These are phyloP conservation scores for Felis catus DNA, from an alignment of 2,113 vertebrate genomes.

Conservation along the genomic window DNA sequence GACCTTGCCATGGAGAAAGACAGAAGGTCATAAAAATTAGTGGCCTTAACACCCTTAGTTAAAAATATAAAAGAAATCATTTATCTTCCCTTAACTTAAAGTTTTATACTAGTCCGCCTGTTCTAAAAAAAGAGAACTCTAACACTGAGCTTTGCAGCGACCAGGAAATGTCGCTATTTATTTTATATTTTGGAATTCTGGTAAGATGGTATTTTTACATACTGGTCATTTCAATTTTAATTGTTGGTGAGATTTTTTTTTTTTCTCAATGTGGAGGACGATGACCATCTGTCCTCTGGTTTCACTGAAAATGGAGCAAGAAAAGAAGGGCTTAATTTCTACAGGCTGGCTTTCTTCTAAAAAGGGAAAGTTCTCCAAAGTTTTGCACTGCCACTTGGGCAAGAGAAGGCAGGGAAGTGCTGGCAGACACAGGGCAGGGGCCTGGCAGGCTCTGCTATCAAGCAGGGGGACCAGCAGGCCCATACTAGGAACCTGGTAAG, in stretches of 20 bases:
- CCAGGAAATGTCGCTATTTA: neutral
- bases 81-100: neutral
- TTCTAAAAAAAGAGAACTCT: neutral
- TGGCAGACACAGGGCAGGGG: fast-evolving
- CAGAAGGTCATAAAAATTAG: neutral
- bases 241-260: neutral
- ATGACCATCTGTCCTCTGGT: neutral
- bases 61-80: neutral
- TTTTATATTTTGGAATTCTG: neutral
- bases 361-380: neutral
- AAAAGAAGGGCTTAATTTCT: neutral
- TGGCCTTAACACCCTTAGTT: neutral
- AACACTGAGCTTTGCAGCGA: neutral
- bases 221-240: neutral
- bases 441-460: fast-evolving
- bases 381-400: fast-evolving
- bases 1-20: neutral
- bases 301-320: neutral
- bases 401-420: fast-evolving
- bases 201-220: neutral
- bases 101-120: neutral
- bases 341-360: neutral
- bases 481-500: fast-evolving
- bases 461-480: neutral
- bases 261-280: neutral